phyloP scores from a whole-genome alignment of 2,113 vertebrate species.

The Pteronura brasiliensis region DNA sequence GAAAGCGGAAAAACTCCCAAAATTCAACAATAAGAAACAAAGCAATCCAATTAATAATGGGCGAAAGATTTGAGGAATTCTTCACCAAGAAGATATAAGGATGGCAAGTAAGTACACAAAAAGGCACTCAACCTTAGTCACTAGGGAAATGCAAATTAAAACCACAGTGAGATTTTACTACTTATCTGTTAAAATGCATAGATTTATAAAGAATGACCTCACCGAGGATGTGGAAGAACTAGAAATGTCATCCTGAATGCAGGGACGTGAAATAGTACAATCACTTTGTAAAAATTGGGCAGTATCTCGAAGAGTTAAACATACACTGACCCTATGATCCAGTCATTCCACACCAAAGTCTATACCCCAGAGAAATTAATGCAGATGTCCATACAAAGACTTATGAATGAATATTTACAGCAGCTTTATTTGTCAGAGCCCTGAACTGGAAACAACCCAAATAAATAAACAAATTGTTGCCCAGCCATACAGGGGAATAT shows the following conservation, averaged over 20 bases:
- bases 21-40: neutral
- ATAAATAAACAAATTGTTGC: neutral
- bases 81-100: neutral
- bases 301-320: neutral
- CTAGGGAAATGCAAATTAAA: neutral
- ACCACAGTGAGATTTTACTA: neutral
- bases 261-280: neutral
- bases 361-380: neutral
- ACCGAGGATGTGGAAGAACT: neutral
- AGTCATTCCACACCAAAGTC: neutral
- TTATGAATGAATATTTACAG: neutral
- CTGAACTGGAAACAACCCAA: neutral
- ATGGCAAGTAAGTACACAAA: neutral
- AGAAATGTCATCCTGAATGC: neutral
- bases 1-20: neutral
- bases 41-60: neutral
- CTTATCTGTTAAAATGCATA: neutral
- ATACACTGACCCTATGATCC: too few species aligned
- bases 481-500: neutral
- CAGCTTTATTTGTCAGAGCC: neutral
- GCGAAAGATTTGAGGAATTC: neutral
- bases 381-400: neutral
- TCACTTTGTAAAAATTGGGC: neutral
- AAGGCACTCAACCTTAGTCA: neutral
- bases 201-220: neutral